These are phyloP conservation scores for Penaeus chinensis DNA, from an alignment of 1,140 invertebrate genomes.

Conservation along the genomic window DNA sequence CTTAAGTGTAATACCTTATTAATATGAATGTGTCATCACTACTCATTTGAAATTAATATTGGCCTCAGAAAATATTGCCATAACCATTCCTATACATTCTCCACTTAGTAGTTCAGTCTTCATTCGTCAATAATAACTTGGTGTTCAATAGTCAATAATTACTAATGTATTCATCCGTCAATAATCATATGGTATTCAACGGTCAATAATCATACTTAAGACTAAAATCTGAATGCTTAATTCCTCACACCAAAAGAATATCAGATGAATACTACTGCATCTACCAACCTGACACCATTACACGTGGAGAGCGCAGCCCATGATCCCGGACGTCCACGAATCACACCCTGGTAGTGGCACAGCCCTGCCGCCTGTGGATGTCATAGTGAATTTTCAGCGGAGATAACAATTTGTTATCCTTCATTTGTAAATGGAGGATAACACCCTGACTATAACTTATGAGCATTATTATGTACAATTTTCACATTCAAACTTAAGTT, in stretches of 20 bases:
- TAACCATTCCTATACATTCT: not conserved
- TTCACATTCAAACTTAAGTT: too few relatives aligned
- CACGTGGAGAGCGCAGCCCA: slow-evolving; percentile 91
- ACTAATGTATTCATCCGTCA: not conserved
- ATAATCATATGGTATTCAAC: not conserved
- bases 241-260: not conserved
- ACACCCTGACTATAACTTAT: too few relatives aligned
- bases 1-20: not conserved
- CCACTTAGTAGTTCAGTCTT: not conserved
- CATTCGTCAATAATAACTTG: too few relatives aligned
- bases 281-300: slow-evolving; percentile 74
- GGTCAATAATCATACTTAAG: not conserved
- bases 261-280: not conserved
- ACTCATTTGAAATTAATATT: not conserved
- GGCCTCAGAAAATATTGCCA: not conserved
- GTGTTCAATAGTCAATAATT: too few relatives aligned
- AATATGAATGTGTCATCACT: not conserved
- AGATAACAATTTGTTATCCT: too few relatives aligned
- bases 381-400: too few relatives aligned
- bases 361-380: slow-evolving; percentile 77
- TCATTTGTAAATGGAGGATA: too few relatives aligned
- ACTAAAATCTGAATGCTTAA: not conserved
- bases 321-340: slow-evolving; percentile 78
- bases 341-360: slow-evolving; percentile 86
- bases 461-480: too few relatives aligned